These are phyloP conservation scores for Pionites leucogaster DNA, from an alignment of 2,113 vertebrate genomes.

Conservation along the genomic window DNA sequence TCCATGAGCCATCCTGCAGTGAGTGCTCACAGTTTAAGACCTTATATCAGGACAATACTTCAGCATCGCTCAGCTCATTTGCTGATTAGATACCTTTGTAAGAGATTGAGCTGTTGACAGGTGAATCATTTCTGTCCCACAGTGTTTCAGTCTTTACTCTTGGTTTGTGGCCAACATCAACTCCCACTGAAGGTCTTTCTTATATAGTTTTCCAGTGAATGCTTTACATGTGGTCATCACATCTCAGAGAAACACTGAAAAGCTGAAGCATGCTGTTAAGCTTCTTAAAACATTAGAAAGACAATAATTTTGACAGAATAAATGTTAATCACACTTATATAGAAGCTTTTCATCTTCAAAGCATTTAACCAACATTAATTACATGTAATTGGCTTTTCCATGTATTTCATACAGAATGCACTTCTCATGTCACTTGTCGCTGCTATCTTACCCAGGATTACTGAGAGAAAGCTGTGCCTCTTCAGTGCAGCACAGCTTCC, in stretches of 20 bases:
- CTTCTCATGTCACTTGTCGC: conserved; percentile 45
- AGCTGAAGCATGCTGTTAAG: conserved; percentile 35
- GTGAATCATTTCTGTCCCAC: conserved; percentile 31
- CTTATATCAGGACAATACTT: background rate
- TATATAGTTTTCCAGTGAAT: background rate
- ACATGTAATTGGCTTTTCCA: conserved; percentile 58
- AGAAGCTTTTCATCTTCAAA: conserved; percentile 66
- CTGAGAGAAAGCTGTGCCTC: background rate
- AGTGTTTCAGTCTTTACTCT: conserved; percentile 18
- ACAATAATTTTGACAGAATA: conserved; percentile 56
- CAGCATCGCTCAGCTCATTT: background rate
- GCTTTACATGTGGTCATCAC: conserved; percentile 35
- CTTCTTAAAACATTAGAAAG: conserved; percentile 56
- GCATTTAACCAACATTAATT: conserved; percentile 67
- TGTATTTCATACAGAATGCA: background rate
- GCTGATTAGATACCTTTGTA: conserved; percentile 1
- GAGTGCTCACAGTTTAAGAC: background rate
- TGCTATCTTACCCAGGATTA: background rate
- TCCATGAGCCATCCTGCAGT: background rate
- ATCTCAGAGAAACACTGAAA: conserved; percentile 17
- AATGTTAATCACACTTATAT: conserved; percentile 56
- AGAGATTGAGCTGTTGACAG: conserved; percentile 15
- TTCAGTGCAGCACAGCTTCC: background rate
- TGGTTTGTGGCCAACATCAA: conserved; percentile 38
- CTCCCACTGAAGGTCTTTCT: conserved; percentile 41